Evolutionary conservation across 92 coral and sea anemone genomes (phyloP).

Genomic region (Epizoanthus rinbou): DNA sequence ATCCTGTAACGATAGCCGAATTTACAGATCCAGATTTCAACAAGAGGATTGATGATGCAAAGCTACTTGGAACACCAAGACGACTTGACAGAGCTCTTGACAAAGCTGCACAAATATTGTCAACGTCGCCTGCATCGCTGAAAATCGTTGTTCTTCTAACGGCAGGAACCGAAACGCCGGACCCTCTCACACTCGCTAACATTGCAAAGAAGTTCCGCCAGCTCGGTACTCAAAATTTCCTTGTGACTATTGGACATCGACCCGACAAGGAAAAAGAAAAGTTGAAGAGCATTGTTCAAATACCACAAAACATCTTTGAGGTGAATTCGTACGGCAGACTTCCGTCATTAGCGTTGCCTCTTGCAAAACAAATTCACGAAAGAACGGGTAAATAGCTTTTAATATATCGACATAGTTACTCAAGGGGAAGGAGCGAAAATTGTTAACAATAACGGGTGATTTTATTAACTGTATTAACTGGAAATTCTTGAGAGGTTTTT

Average conservation of each 20-base stretch:
- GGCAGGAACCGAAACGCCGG: conserved; percentile 33
- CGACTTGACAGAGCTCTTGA: conserved; percentile 42
- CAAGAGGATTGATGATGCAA: conserved; percentile 23
- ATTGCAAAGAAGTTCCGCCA: conserved; percentile 35
- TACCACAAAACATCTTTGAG: conserved; percentile 29
- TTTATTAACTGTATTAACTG: background rate
- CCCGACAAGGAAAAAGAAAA: conserved; percentile 31
- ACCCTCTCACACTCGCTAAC: conserved; percentile 32
- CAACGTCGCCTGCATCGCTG: conserved; percentile 22
- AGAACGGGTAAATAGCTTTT: conserved; percentile 21
- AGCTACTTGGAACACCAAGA: conserved; percentile 28
- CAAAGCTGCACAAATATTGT: conserved; percentile 29
- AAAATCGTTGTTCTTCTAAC: conserved; percentile 36
- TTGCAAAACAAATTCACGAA: conserved; percentile 37
- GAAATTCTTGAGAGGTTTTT: background rate
- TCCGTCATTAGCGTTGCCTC: conserved; percentile 36
- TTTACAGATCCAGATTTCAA: conserved; percentile 32
- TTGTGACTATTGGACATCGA: conserved; percentile 38
- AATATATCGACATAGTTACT: background rate
- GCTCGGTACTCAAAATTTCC: conserved; percentile 37
- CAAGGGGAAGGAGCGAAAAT: too few species aligned
- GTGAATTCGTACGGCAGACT: conserved; percentile 39
- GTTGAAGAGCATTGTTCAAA: conserved; percentile 22
- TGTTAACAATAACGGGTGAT: too few species aligned
- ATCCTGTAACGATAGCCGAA: conserved; percentile 32